Conservation (phyloP, 2,888 invertebrate genomes). For the Anorthoa munda region DNA sequence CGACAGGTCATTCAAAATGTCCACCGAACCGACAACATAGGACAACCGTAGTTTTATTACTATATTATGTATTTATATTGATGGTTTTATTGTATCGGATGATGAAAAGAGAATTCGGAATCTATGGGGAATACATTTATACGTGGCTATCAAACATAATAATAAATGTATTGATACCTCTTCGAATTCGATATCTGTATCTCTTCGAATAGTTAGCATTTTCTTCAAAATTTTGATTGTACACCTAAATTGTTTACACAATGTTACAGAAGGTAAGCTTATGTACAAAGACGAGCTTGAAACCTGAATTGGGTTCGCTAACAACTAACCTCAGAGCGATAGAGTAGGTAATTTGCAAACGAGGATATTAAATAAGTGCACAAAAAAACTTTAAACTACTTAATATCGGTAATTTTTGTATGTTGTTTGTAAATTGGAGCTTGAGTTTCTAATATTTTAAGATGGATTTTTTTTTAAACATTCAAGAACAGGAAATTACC, state of each 20-base stretch:
- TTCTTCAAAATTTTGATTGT: too few relatives aligned
- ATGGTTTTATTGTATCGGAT: slow-evolving; percentile 16
- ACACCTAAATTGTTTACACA: background rate
- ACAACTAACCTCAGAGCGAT: too few relatives aligned
- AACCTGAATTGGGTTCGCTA: too few relatives aligned
- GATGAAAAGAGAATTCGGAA: background rate
- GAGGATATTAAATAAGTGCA: too few relatives aligned
- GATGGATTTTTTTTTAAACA: background rate
- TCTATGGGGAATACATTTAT: background rate
- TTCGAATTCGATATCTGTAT: too few relatives aligned
- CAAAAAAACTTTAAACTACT: too few relatives aligned
- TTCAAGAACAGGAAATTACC: background rate
- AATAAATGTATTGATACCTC: background rate
- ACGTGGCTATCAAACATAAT: background rate
- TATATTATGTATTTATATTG: slow-evolving; percentile 23
- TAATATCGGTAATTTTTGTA: too few relatives aligned
- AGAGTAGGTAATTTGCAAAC: too few relatives aligned
- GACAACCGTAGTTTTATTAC: slow-evolving; percentile 40
- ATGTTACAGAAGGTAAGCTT: too few relatives aligned
- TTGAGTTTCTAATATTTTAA: background rate
- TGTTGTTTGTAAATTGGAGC: too few relatives aligned
- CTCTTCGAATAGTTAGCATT: background rate
- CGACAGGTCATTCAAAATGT: slow-evolving; percentile 58
- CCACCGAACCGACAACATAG: slow-evolving; percentile 46
- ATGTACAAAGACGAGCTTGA: too few relatives aligned